Base-by-base conservation (phyloP, 2,113 vertebrate genomes). In the Egretta garzetta region DNA sequence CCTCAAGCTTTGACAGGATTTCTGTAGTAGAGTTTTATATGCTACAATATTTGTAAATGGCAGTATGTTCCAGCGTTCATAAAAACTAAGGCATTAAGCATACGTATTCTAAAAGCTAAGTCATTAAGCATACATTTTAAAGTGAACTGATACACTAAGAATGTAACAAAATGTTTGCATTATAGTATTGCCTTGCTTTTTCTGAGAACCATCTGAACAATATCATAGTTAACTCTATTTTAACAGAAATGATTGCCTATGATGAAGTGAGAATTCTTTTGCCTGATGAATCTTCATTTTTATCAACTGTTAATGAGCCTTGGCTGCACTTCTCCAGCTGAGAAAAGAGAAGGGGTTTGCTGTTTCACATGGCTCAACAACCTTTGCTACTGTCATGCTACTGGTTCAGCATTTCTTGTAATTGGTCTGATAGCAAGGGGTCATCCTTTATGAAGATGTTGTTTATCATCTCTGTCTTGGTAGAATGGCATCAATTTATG, bases 1-100 rank as follows among this genome's bases (percentile, higher is more conserved):
- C 64, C 37, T 93, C 39, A 88, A 82, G 66, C 53, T 71, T 82
- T 95, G n/a, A n/a, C n/a, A n/a, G n/a, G n/a, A n/a, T 39, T 95
- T 92, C 39, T 0, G 0, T 43, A 39, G 71, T 15, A 75, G 62
- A 55, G 41, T 50, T 27, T 56, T 82, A 27, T 33, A 41, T 63
- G 33, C 33, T 75, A 27, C 27, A 35, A 2, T 75, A 58, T 41
- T 71, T 90, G 39, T 66, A 77, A 66, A 33, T 45, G 43, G 10
- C 1, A 3, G 17, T 79, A 10, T 56, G 8, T 88, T 92, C 27
- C 37, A 14, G 27, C 53, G 79, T 80, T 86, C 49, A 67, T 32
- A 37, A 90, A 90, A 84, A 8, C 39, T 55, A 73, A 67, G 39
- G 17, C 17, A 35, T 72, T 82, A 67, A 55, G 33, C 19, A 8